Conservation (phyloP, 2,888 invertebrate genomes). For the Polymixis flavicincta region DNA sequence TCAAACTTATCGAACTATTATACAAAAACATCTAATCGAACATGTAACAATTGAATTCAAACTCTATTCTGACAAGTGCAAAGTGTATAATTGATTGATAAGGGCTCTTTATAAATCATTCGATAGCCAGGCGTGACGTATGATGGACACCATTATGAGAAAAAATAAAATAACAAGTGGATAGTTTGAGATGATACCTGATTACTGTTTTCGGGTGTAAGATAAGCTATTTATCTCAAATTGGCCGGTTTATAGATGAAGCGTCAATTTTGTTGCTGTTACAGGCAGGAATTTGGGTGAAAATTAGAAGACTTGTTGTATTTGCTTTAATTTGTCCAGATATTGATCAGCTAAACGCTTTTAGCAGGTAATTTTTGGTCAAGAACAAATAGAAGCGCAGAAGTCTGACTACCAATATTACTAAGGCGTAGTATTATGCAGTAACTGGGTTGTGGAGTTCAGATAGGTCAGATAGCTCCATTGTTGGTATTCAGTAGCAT, state of each 20-base stretch:
- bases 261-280: conserved; percentile 67
- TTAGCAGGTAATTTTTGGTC: not conserved
- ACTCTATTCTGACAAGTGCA: conserved; percentile 69
- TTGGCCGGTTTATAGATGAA: conserved; percentile 78
- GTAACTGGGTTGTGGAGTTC: no score
- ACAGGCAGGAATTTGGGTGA: conserved; percentile 51
- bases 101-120: conserved; percentile 81
- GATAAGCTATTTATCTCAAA: conserved; percentile 84
- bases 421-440: no score
- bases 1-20: conserved; percentile 78
- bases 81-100: conserved; percentile 73
- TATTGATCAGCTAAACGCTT: not conserved
- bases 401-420: no score
- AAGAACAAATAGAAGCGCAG: not conserved
- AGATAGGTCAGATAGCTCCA: no score
- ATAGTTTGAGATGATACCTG: conserved; percentile 79
- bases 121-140: conserved; percentile 80
- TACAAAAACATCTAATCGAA: conserved; percentile 70
- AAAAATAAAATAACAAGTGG: conserved; percentile 76
- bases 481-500: no score
- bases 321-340: not conserved
- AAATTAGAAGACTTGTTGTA: no score
- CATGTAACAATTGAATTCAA: conserved; percentile 63
- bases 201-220: conserved; percentile 78
- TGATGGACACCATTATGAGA: conserved; percentile 79